A percentile compares a stretch with the other conserved stretches of the same genome.
Evolutionary conservation across 2,113 vertebrate genomes (phyloP).

Genomic region (Nesoenas mayeri): DNA sequence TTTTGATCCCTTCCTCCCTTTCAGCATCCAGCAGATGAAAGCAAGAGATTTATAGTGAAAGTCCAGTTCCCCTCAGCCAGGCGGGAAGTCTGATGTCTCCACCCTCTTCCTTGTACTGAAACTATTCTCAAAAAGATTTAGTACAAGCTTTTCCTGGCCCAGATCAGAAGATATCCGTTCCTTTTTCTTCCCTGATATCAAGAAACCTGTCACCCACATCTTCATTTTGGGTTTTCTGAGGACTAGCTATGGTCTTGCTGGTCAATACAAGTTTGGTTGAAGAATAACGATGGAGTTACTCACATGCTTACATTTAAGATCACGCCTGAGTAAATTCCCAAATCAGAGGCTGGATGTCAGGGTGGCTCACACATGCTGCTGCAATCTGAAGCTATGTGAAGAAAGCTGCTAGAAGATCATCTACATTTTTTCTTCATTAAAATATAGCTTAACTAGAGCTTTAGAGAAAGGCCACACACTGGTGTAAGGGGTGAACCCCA

Average conservation of each 20-base stretch:
- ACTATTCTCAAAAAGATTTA: conserved; percentile 25
- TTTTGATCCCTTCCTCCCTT: conserved; percentile 13
- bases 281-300: rapidly evolving
- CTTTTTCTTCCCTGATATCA: background rate
- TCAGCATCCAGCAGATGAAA: background rate
- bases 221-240: background rate
- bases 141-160: background rate
- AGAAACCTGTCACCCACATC: background rate
- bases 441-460: background rate
- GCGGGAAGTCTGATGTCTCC: background rate
- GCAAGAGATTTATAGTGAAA: background rate
- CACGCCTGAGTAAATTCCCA: background rate
- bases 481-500: background rate
- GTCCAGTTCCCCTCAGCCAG: background rate
- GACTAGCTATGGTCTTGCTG: background rate
- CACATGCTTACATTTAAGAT: rapidly evolving
- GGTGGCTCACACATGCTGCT: background rate
- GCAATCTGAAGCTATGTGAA: background rate
- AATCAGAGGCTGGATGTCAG: background rate
- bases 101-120: conserved; percentile 26
- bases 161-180: background rate
- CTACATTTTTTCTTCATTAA: background rate
- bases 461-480: background rate
- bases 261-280: background rate
- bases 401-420: background rate